Evolutionary conservation across 2,888 invertebrate genomes (phyloP), one percentile per base, ranked within the genome.

Genomic region (Drosophila niveifrons): DNA sequence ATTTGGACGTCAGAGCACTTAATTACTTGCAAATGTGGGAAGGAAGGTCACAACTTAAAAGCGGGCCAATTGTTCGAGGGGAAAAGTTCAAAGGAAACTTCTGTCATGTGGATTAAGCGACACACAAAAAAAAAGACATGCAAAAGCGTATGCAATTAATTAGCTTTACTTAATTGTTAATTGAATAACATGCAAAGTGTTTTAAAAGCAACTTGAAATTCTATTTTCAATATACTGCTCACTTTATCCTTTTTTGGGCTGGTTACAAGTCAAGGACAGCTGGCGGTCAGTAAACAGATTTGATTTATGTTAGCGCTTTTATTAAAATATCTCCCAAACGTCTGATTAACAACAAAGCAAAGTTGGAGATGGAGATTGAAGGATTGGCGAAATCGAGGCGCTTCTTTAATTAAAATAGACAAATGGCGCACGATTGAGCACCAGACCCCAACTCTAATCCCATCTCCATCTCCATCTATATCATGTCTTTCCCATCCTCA

Each of bases 361-460:
- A 6, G 53, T 57, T 50, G 17, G 23, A 67, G 58, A 56, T 52
- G 53, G 41, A 56, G 47, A 43, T 50, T 39, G 41, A 41, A 51
- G 15, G 44, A 47, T 62, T 47, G 55, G 8, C 2, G 43, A 48
- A 48, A 53, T 43, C 39, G 39, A 50, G 13, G 58, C 63, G 69
- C 68, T 73, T 57, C 77, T 83, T 84, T 84, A 84, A 84, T 84
- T 84, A 84, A 84, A 84, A 86, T 86, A 84, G 83, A 84, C 83
- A 84, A 84, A 84, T 84, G 87, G 84, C 83, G 83, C 83, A 84
- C 83, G 83, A 84, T 84, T 84, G 83, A 74, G 73, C 78, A 82
- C 75, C 39, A 39, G 48, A 56, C 66, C 50, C 34, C 62, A 34
- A 29, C 2, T 13, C 18, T 36, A 51, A 18, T 28, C 8, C 18